Base-by-base conservation (phyloP, 1,140 invertebrate species). In the Psilanteris sp. region DNA sequence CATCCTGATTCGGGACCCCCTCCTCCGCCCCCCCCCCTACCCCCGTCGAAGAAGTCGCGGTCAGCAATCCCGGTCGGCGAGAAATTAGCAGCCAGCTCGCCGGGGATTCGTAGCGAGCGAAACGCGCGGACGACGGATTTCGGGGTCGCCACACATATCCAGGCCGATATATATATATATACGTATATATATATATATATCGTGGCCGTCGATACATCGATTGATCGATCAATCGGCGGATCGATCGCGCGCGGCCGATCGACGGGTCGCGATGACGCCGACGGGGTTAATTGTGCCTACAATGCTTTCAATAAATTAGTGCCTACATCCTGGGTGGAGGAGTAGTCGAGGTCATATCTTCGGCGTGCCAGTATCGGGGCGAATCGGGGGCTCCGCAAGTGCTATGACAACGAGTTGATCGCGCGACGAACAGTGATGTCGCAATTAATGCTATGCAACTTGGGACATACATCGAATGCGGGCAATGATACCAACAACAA, bases 401-500 rank as follows among this genome's bases (percentile, higher is more conserved):
- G 62, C 57, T 70, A 68, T 71, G 66, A 61, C 59, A 34, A 59
- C 66, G 43, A 71, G 52, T 66, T 59, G 67, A 72, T 36, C 39
- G 52, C 44, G 43, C 34, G 46, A 43, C 55, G 41, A 61, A 72
- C 74, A 79, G 80, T 79, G 54, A 88, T 88, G 87, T 87, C 87
- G 72, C 85, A 84, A 79, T 80, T 87, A 82, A 87, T 87, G 86
- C 80, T 87, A 50, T 87, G 85, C 74, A 87, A 87, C 74, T 80
- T 87, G 14, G 83, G 90, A 85, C 90, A 84, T 72, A 80, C 86
- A 43, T 83, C 85, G 74, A 81, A 85, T 80, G 83, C 90, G 80
- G 88, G 86, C 84, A 91, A 91, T 86, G 90, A 92, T 85, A 91
- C 89, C 74, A 92, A 92, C 84, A 92, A 92, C 85, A 92, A 92